Percentiles rank a stretch among this genome's conserved stretches.
These are phyloP conservation scores for Porites lobata DNA, from an alignment of 92 coral and sea anemone species.

Conservation along the genomic window DNA sequence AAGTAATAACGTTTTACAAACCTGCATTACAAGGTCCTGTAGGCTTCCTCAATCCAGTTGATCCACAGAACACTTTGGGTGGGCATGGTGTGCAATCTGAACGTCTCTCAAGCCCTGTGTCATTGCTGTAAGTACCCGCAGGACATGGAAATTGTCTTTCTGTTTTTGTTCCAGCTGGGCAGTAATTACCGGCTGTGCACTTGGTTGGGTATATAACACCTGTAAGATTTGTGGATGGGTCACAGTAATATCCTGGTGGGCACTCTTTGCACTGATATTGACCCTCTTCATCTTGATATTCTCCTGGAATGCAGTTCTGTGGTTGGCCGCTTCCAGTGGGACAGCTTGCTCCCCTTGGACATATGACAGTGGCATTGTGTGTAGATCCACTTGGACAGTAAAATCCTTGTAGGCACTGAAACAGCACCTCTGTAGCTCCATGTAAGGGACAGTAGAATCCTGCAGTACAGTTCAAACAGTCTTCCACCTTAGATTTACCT, in stretches of 20 bases:
- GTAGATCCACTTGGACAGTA: constrained; percentile 95
- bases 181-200: constrained; percentile 97
- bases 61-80: constrained; percentile 87
- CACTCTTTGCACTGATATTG: constrained; percentile 86
- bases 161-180: constrained; percentile 88
- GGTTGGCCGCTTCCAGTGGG: constrained; percentile 88
- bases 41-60: constrained; percentile 82
- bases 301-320: constrained; percentile 84
- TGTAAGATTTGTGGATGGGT: constrained; percentile 70
- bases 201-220: constrained; percentile 89
- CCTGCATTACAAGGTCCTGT: constrained; percentile 88
- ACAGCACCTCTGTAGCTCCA: constrained; percentile 87
- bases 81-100: constrained; percentile 82
- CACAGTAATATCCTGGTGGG: constrained; percentile 87
- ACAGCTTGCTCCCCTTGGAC: constrained; percentile 88
- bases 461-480: constrained; percentile 93
- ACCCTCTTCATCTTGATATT: constrained; percentile 93
- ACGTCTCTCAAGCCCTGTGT: constrained; percentile 66
- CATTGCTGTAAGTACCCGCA: constrained; percentile 91
- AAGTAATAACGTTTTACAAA: constrained; percentile 9
- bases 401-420: constrained; percentile 97
- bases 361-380: constrained; percentile 87
- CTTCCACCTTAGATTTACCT: constrained; percentile 77
- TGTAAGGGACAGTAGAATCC: constrained; percentile 94
- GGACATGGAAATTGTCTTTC: constrained; percentile 91